These are phyloP conservation scores for Lithobates sylvaticus DNA, from an alignment of 2,797 vertebrate genomes.

Conservation along the genomic window DNA sequence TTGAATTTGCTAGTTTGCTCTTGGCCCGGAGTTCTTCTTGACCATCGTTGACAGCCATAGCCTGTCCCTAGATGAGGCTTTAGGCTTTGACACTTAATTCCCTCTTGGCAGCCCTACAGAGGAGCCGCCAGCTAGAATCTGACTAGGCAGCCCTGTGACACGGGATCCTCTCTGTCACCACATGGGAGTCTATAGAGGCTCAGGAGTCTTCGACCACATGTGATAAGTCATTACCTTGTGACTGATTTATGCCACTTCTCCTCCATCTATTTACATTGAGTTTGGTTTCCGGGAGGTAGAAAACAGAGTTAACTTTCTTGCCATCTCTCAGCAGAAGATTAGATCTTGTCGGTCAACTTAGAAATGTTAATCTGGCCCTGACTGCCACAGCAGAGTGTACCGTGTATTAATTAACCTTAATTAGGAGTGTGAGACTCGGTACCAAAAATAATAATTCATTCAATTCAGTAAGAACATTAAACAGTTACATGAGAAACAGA, in stretches of 20 bases:
- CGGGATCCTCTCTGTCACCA: conserved; percentile 26
- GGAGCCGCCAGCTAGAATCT: background rate
- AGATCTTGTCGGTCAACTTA: conserved; percentile 29
- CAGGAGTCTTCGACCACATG: background rate
- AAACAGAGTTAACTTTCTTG: conserved; percentile 9
- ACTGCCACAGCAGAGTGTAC: background rate
- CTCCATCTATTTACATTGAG: conserved; percentile 5
- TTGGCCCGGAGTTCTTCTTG: no score
- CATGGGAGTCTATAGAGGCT: background rate
- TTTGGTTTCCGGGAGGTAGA: conserved; percentile 11
- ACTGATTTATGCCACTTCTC: conserved; percentile 33
- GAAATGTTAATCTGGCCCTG: background rate
- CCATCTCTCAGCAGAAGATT: conserved; percentile 14
- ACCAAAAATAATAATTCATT: conserved; percentile 7
- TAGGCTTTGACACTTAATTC: background rate
- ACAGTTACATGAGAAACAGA: background rate
- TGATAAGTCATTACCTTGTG: conserved; percentile 24
- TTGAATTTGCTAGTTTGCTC: no score
- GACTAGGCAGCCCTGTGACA: background rate
- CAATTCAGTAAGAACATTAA: conserved; percentile 2
- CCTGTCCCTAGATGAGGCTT: background rate
- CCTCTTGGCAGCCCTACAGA: conserved; percentile 22
- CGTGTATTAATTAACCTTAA: conserved; percentile 22
- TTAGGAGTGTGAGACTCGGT: background rate
- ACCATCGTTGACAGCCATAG: no score